Conservation (phyloP, 2,113 vertebrate genomes). For the Calyptomena viridis region DNA sequence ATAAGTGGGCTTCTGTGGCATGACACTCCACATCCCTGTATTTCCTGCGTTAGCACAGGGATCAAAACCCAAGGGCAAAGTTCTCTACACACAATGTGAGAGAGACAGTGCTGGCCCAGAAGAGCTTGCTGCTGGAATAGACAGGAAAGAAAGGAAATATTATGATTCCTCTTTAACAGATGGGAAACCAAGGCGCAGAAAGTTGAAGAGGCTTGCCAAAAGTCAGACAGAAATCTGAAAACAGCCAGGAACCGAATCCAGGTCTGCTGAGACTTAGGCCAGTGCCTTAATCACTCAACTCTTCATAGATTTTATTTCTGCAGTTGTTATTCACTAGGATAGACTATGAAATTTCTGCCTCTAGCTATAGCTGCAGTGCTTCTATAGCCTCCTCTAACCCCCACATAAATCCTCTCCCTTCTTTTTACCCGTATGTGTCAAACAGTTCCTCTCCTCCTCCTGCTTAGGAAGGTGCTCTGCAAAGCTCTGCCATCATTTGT, state of each 20-base stretch:
- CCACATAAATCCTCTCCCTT: not conserved
- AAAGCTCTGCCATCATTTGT: not conserved
- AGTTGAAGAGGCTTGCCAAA: slow-evolving; percentile 40
- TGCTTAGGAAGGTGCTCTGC: not conserved
- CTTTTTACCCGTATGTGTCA: rapidly evolving
- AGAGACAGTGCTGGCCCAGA: not conserved
- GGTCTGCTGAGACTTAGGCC: slow-evolving; percentile 38
- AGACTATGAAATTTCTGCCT: not conserved
- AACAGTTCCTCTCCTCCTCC: not conserved
- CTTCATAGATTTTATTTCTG: slow-evolving; percentile 30
- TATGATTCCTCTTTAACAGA: slow-evolving; percentile 51
- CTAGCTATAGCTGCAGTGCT: not conserved
- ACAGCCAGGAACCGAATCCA: slow-evolving; percentile 9
- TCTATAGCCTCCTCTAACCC: not conserved
- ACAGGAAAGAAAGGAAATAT: slow-evolving; percentile 42
- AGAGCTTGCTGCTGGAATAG: not conserved
- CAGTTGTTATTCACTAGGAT: slow-evolving; percentile 5
- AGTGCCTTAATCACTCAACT: slow-evolving; percentile 12
- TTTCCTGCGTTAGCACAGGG: not conserved
- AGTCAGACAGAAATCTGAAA: slow-evolving; percentile 46
- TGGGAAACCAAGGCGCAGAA: slow-evolving; percentile 23
- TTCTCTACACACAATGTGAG: not conserved
- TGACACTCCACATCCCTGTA: not conserved
- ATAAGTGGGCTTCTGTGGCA: not conserved
- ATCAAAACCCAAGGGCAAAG: not conserved